Conservation (phyloP, 2,797 vertebrate genomes). For the Otolemur crassicaudatus region DNA sequence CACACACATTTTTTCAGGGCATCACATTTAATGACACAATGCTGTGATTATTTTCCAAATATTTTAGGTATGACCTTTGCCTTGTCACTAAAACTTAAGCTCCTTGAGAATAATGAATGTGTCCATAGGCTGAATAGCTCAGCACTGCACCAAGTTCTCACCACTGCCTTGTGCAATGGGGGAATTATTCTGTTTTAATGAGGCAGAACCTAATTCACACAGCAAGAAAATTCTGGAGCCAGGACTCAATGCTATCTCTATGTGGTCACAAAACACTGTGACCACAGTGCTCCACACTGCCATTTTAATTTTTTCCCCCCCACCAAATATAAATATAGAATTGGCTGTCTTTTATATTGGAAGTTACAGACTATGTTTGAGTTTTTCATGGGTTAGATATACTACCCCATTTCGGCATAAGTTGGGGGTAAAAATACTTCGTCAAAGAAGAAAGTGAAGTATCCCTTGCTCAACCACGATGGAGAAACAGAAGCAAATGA, state of each 20-base stretch:
- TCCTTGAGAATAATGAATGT: not conserved
- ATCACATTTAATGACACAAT: not conserved
- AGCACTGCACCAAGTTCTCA: not conserved
- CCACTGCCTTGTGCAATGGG: not conserved
- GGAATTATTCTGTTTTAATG: not conserved
- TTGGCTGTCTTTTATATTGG: not conserved
- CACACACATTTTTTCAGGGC: not conserved
- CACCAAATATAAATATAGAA: not conserved
- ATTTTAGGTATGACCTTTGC: not conserved
- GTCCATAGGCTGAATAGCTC: not conserved
- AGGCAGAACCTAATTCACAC: not conserved
- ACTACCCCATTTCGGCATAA: not conserved
- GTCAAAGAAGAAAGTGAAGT: not conserved
- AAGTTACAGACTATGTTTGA: not conserved
- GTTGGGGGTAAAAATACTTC: not conserved
- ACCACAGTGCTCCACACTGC: not conserved
- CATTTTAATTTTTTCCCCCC: not conserved
- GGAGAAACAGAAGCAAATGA: not conserved
- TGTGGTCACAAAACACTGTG: not conserved
- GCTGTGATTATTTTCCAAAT: not conserved
- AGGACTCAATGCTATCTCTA: not conserved
- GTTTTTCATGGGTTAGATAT: not conserved
- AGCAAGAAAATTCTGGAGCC: not conserved
- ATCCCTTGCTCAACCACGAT: not conserved
- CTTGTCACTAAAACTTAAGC: not conserved